Conservation (phyloP, 2,113 vertebrate species). For the Gavialis gangeticus region DNA sequence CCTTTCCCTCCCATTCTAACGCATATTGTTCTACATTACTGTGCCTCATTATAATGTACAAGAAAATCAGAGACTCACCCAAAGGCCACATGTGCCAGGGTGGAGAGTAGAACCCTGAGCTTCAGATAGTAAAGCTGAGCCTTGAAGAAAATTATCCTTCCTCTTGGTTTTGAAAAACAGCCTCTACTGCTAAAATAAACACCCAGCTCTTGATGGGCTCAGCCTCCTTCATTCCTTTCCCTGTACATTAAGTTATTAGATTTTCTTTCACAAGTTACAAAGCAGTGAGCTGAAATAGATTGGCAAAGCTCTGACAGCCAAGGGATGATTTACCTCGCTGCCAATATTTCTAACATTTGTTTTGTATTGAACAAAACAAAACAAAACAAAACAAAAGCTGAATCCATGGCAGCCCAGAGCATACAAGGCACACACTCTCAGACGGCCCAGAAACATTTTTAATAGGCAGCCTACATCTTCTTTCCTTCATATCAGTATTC, state of each 20-base stretch:
- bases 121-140: neutral
- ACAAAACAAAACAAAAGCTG: neutral
- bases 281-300: neutral
- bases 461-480: neutral
- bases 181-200: neutral
- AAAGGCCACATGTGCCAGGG: neutral
- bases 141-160: slow-evolving; percentile 13
- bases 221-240: neutral
- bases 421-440: neutral
- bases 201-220: neutral
- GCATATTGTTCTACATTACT: neutral
- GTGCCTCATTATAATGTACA: neutral
- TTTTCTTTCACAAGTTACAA: slow-evolving; percentile 1
- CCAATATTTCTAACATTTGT: neutral
- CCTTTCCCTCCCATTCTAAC: neutral
- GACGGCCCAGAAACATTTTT: neutral
- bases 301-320: neutral
- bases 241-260: neutral
- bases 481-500: neutral
- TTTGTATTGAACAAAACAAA: neutral
- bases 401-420: neutral
- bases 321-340: neutral
- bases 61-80: neutral
- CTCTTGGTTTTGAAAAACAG: slow-evolving; percentile 29
- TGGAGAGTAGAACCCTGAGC: neutral